Evolutionary conservation across 1,140 invertebrate genomes (phyloP).

Genomic region (Ganaspis sp.): DNA sequence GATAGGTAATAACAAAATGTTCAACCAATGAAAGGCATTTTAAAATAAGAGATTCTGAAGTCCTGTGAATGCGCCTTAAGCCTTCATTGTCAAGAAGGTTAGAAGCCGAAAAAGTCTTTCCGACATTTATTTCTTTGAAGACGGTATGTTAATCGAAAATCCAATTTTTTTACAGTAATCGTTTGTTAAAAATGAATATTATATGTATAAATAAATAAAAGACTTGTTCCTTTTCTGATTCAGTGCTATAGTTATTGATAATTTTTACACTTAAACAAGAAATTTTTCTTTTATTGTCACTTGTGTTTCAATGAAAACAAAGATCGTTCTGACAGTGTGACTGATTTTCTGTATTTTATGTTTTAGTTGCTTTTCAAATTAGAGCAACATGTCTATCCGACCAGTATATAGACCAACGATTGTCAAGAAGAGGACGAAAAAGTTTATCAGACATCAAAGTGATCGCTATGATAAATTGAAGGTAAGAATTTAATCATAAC

Average conservation of each 20-base stretch:
- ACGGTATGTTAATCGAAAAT: slow-evolving; percentile 56
- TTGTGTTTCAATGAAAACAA: slow-evolving; percentile 24
- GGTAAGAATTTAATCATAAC: slow-evolving; percentile 76
- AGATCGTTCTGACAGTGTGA: slow-evolving; percentile 35
- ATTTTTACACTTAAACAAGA: neutral
- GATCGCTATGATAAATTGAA: slow-evolving; percentile 97
- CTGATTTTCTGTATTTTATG: slow-evolving; percentile 40
- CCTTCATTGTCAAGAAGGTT: neutral
- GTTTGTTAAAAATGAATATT: slow-evolving; percentile 18
- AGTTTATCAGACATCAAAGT: slow-evolving; percentile 97
- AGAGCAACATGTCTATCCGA: slow-evolving; percentile 85
- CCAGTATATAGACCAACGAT: slow-evolving; percentile 92
- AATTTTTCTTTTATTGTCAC: slow-evolving; percentile 14
- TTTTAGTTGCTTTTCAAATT: slow-evolving; percentile 51
- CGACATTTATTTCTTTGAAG: slow-evolving; percentile 39
- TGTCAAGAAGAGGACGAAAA: slow-evolving; percentile 97
- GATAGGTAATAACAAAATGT: neutral
- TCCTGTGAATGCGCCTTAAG: neutral
- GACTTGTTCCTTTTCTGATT: slow-evolving; percentile 30
- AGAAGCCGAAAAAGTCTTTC: slow-evolving; percentile 44
- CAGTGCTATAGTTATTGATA: slow-evolving; percentile 39
- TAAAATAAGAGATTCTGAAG: neutral
- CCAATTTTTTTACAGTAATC: slow-evolving; percentile 51
- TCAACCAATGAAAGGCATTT: neutral
- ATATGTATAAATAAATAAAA: slow-evolving; percentile 15